These are phyloP conservation scores for Pteropus rufus DNA, from an alignment of 2,797 vertebrate species.

Conservation along the genomic window DNA sequence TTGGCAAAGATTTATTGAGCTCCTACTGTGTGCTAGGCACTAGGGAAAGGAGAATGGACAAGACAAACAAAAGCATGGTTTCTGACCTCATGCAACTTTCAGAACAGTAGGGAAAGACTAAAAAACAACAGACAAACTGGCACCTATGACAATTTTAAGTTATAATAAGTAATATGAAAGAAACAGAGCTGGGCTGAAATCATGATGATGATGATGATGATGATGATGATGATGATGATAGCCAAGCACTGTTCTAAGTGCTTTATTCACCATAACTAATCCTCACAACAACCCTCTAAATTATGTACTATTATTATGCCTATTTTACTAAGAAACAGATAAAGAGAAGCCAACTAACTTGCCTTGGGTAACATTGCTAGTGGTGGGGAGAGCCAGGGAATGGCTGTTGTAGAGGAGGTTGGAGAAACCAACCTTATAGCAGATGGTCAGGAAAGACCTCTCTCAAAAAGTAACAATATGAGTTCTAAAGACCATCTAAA, in stretches of 20 bases:
- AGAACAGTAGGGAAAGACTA: background rate
- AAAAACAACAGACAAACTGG: background rate
- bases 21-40: background rate
- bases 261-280: background rate
- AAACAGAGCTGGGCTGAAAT: background rate
- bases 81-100: background rate
- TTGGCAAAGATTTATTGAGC: constrained; percentile 36
- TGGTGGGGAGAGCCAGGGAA: background rate
- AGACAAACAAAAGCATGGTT: background rate
- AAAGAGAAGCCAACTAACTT: background rate
- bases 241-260: background rate
- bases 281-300: background rate
- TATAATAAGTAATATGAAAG: constrained; percentile 17
- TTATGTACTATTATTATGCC: background rate
- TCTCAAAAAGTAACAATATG: constrained; percentile 14
- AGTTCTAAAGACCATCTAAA: background rate
- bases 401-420: background rate
- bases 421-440: background rate
- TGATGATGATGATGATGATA: background rate
- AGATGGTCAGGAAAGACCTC: background rate
- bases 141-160: constrained; percentile 13
- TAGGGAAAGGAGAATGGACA: background rate
- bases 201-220: background rate
- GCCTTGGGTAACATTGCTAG: background rate
- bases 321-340: background rate